A percentile compares a stretch with the other conserved stretches of the same genome.
Evolutionary conservation across 2,797 vertebrate species (phyloP).

Genomic region (Rhinichthys osculus): DNA sequence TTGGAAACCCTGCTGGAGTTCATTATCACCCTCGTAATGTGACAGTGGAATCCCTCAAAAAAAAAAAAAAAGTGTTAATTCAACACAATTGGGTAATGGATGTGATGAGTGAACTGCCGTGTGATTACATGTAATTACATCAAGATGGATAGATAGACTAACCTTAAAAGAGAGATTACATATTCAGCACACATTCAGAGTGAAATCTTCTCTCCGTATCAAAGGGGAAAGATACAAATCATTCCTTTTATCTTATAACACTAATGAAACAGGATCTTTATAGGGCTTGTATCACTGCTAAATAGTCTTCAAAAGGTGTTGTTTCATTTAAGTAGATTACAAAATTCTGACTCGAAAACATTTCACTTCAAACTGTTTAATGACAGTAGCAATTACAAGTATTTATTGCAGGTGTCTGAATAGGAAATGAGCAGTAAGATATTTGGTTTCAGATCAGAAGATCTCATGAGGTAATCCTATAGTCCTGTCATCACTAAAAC

Average conservation of each 20-base stretch:
- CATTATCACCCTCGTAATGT: slow-evolving; percentile 19
- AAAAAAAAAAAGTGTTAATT: neutral
- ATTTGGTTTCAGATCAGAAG: slow-evolving; percentile 73
- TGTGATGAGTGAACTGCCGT: slow-evolving; percentile 21
- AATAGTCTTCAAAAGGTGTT: slow-evolving; percentile 10
- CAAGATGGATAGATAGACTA: slow-evolving; percentile 37
- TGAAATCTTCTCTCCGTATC: neutral
- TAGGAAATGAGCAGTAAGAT: slow-evolving; percentile 73
- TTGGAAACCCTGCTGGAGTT: neutral
- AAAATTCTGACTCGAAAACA: slow-evolving; percentile 49
- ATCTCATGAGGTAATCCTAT: slow-evolving; percentile 57
- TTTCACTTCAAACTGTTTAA: slow-evolving; percentile 59
- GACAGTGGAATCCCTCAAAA: slow-evolving; percentile 18
- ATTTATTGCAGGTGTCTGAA: slow-evolving; percentile 74
- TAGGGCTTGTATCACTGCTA: neutral
- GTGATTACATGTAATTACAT: slow-evolving; percentile 44
- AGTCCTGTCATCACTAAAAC: slow-evolving; percentile 57
- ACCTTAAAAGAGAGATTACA: slow-evolving; percentile 30
- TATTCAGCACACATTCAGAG: neutral
- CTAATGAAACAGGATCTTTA: neutral
- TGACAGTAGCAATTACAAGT: slow-evolving; percentile 70
- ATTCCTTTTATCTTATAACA: neutral
- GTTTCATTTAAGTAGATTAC: slow-evolving; percentile 4
- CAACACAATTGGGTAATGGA: slow-evolving; percentile 21
- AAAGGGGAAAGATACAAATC: slow-evolving; percentile 1